Base-by-base conservation (phyloP, 2,797 vertebrate species). In the Darevskia mixta region DNA sequence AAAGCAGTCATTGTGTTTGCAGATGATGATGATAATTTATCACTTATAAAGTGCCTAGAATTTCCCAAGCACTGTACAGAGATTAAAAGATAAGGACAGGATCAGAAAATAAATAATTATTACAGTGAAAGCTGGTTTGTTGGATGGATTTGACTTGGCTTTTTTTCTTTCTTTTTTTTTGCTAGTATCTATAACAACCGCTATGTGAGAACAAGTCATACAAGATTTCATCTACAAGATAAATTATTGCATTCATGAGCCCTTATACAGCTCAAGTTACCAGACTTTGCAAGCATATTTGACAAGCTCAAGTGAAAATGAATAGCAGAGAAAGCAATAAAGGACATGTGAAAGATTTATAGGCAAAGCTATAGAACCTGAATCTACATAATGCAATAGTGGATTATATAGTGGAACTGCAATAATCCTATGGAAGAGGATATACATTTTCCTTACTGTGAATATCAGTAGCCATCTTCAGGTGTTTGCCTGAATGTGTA, bases 1-100 rank as follows among this genome's bases (percentile, higher is more conserved):
- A 91, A 92, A 95, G 82, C 95, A 94, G 96, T 86, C 96, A 94
- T 93, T 94, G 95, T 95, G 20, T 93, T 95, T 92, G 41, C 86
- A 94, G 91, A 87, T 88, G n/a, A 86, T 55, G 49, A 55, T 55
- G 49, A 55, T 15, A 55, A 55, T 55, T 55, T 55, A 15, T 55
- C 49, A 55, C 49, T 55, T 55, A 55, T 55, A 55, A 55, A 55
- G 49, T 55, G 49, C 11, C 49, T 55, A 55, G 15, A 55, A 55
- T 55, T 55, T 55, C 13, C 49, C 49, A 55, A 55, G 49, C 13
- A 55, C 49, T 55, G 49, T 55, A 55, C 61, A 64, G 20, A 64
- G 5, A 64, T 64, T 64, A 64, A 64, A 18, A 23, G 20, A 18
- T 64, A 38, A 58, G 55, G 64, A 17, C 83, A 89, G 83, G 89